Base-by-base conservation (phyloP, 2,888 invertebrate genomes). In the Ephialtes manifestator region DNA sequence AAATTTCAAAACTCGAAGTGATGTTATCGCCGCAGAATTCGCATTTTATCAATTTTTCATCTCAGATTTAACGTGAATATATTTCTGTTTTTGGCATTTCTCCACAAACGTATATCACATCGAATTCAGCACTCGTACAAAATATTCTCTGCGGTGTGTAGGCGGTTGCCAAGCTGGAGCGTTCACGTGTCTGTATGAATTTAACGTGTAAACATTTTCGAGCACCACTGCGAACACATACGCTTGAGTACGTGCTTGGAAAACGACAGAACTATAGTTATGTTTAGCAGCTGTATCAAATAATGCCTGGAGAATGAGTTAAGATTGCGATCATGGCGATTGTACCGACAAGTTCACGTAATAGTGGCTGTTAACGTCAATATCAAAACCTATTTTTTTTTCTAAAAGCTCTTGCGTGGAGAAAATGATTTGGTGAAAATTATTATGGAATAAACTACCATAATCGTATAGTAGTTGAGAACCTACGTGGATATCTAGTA, bases 141-240 rank as follows among this genome's bases (percentile, higher is more conserved):
- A 84, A 81, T 78, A 78, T 31, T 68, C 18, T 20, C 35, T 28
- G 55, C 24, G 39, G 18, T 28, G 31, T n/a, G 35, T 60, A 48
- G 70, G 35, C 78, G 74, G 75, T 81, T 81, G 72, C 60, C 74
- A 68, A 55, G 67, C 72, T 67, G 24, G 67, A 70, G 20, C 53
- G 71, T 71, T 39, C 39, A 10, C 39, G 39, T 39, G 71, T 79
- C 48, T 70, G 81, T 75, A 75, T 75, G 81, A 71, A 81, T 75
- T 78, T 82, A 75, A 82, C 85, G 75, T 85, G 85, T 82, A 81
- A 85, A 79, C 85, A 82, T 85, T 85, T 81, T 82, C 81, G 75
- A 79, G 65, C 39, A 75, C 70, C 31, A 31, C 65, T 31, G 18
- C 31, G 55, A 10, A 24, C 24, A 24, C 24, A 71, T 43, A 43